Percentiles rank a stretch among this genome's conserved stretches.
These are phyloP conservation scores for Ellobius talpinus DNA, from an alignment of 2,113 vertebrate genomes.

Conservation along the genomic window DNA sequence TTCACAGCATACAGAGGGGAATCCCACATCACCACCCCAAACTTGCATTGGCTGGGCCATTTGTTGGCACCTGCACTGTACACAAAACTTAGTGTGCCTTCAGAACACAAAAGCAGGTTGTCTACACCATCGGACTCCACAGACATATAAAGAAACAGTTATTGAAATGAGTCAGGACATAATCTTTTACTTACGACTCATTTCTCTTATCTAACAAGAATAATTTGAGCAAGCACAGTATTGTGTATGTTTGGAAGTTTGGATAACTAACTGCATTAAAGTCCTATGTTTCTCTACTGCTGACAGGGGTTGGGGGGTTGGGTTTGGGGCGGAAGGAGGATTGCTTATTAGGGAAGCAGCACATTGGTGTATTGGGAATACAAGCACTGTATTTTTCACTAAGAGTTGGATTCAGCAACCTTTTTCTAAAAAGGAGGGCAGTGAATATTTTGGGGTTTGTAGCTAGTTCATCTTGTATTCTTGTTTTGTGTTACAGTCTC, in stretches of 20 bases:
- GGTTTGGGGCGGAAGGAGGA: no score
- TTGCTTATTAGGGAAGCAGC: background rate
- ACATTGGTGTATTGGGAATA: background rate
- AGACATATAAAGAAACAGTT: background rate
- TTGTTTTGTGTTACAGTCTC: background rate
- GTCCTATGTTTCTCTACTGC: background rate
- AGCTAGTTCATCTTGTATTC: background rate
- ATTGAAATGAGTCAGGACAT: conserved; percentile 11
- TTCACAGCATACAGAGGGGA: no score
- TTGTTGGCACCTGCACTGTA: background rate
- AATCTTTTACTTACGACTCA: background rate
- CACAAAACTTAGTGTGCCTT: background rate
- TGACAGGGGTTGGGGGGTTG: background rate
- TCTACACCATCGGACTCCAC: background rate
- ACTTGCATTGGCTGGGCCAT: background rate
- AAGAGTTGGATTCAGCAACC: background rate
- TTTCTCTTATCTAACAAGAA: background rate
- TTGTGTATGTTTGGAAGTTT: background rate
- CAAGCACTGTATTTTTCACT: background rate
- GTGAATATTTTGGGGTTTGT: background rate
- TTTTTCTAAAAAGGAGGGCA: background rate
- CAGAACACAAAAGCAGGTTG: background rate
- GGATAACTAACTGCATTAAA: background rate
- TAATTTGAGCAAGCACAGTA: background rate
- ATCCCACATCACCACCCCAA: background rate